Evolutionary conservation across 2,797 vertebrate genomes (phyloP).

Genomic region (Acrossocheilus fasciatus): DNA sequence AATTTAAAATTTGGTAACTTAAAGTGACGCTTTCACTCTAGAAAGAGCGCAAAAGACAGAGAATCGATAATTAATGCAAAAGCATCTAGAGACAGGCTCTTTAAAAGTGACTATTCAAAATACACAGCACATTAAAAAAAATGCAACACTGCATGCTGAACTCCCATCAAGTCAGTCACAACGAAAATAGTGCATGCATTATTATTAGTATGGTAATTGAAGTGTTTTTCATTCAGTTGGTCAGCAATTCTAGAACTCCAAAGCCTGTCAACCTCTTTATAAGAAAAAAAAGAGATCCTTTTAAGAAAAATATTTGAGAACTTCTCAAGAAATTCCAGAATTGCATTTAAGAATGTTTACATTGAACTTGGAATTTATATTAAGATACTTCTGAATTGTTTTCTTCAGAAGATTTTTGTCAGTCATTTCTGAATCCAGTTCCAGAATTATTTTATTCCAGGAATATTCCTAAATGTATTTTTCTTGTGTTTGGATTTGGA

Average conservation of each 20-base stretch:
- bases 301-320: background rate
- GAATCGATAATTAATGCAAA: background rate
- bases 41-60: too few species aligned
- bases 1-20: background rate
- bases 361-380: background rate
- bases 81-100: background rate
- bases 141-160: too few species aligned
- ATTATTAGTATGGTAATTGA: too few species aligned
- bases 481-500: background rate
- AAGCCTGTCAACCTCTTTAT: background rate
- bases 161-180: too few species aligned
- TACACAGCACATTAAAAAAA: background rate
- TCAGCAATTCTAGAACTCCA: background rate
- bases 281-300: too few species aligned
- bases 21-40: background rate
- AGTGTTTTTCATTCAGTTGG: background rate
- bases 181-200: too few species aligned
- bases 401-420: background rate
- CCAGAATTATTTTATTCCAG: background rate
- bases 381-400: background rate
- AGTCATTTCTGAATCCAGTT: background rate
- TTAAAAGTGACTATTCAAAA: background rate
- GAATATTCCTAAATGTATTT: background rate
- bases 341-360: background rate
- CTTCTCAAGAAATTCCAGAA: background rate